phyloP scores from a whole-genome alignment of 2,113 vertebrate genomes.

The Thamnaconus septentrionalis region DNA sequence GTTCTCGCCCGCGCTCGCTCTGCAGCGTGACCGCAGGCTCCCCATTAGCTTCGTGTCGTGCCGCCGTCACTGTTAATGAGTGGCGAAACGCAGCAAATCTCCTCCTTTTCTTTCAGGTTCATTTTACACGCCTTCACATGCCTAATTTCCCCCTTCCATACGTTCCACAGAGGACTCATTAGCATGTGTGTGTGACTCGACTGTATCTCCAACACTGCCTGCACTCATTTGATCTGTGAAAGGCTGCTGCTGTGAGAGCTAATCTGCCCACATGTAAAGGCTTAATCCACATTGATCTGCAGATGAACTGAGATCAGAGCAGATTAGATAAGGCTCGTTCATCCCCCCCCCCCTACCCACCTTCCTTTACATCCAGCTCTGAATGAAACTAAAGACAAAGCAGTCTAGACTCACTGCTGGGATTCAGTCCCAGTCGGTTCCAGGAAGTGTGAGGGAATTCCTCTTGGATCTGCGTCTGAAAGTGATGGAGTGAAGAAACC shows the following conservation, averaged over 20 bases:
- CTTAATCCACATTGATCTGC: constrained; percentile 55
- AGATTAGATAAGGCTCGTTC: constrained; percentile 50
- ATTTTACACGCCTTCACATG: constrained; percentile 35
- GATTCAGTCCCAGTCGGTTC: background rate
- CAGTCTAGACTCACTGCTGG: background rate
- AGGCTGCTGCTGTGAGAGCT: constrained; percentile 23
- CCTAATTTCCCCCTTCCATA: constrained; percentile 31
- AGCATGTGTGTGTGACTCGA: constrained; percentile 6
- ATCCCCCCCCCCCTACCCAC: constrained; percentile 2
- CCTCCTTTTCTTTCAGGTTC: constrained; percentile 40
- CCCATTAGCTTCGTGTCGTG: constrained; percentile 45
- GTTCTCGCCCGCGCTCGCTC: no score
- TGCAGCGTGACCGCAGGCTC: constrained; percentile 9
- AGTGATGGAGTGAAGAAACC: no score
- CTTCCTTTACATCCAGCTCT: constrained; percentile 1
- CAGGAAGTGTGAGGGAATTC: no score
- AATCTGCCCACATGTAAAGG: constrained; percentile 49
- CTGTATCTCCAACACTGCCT: constrained; percentile 12
- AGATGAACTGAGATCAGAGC: constrained; percentile 48
- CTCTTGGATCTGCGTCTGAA: no score
- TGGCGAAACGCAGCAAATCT: constrained; percentile 15
- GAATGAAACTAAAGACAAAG: constrained; percentile 7
- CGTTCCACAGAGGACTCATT: constrained; percentile 36
- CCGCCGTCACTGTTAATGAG: constrained; percentile 28
- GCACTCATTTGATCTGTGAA: constrained; percentile 28